phyloP scores from a whole-genome alignment of 2,113 vertebrate genomes.

The Crotalus helleri region DNA sequence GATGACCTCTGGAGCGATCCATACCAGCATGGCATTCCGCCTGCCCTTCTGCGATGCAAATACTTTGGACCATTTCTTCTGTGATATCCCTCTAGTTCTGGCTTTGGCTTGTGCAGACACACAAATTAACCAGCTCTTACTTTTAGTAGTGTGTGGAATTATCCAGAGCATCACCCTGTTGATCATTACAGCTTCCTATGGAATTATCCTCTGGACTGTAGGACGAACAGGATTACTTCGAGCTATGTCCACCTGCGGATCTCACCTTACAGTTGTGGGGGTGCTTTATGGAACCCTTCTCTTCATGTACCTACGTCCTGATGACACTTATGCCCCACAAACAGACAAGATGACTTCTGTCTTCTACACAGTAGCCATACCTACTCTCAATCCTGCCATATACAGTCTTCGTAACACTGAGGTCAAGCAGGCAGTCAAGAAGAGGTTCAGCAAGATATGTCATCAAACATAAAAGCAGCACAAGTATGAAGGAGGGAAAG shows the following conservation, averaged over 20 bases:
- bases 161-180: conserved; percentile 48
- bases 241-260: conserved; percentile 56
- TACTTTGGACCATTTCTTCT: conserved; percentile 62
- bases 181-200: background rate
- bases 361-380: conserved; percentile 65
- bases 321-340: conserved; percentile 51
- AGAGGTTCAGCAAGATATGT: background rate
- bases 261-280: conserved; percentile 48
- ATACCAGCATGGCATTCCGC: conserved; percentile 53
- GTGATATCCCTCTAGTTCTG: conserved; percentile 55
- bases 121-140: conserved; percentile 52
- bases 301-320: conserved; percentile 62
- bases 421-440: conserved; percentile 44
- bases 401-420: conserved; percentile 63
- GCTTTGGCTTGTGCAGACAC: conserved; percentile 57
- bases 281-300: conserved; percentile 54
- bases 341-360: conserved; percentile 60
- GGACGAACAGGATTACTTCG: background rate
- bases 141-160: conserved; percentile 52
- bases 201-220: background rate
- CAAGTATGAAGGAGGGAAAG: background rate
- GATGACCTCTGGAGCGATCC: conserved; percentile 42
- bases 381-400: conserved; percentile 61
- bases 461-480: background rate
- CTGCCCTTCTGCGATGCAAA: conserved; percentile 46